phyloP scores from a whole-genome alignment of 2,113 vertebrate genomes.

The Sebastes fasciatus region DNA sequence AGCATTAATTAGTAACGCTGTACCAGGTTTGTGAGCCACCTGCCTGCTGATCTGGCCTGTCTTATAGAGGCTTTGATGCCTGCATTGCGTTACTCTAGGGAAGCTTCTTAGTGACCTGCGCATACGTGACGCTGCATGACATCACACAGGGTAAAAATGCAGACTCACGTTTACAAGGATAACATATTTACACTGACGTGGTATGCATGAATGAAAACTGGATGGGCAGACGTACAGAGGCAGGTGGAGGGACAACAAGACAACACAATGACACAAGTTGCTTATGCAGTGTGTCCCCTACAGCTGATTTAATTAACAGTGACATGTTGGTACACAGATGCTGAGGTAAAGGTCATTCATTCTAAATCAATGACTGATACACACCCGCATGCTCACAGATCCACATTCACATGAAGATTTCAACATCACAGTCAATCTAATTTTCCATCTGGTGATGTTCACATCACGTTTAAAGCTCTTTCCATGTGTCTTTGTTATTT shows the following conservation, averaged over 20 bases:
- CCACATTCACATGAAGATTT: not conserved
- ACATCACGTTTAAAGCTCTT: not conserved
- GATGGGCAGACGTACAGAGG: not conserved
- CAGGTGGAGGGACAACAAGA: not conserved
- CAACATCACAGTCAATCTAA: not conserved
- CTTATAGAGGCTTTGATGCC: conserved; percentile 14
- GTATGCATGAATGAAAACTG: not conserved
- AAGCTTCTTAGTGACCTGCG: conserved; percentile 52
- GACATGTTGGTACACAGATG: conserved; percentile 15
- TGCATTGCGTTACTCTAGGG: not conserved
- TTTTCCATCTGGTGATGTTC: not conserved
- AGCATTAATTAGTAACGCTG: not conserved
- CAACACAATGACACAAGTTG: not conserved
- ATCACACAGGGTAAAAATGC: not conserved
- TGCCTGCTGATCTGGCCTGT: conserved; percentile 13
- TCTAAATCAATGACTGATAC: conserved; percentile 13
- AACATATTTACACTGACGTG: not conserved
- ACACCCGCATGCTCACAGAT: not conserved
- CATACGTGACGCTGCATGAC: not conserved
- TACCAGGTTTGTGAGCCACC: conserved; percentile 39
- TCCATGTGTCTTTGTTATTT: not conserved
- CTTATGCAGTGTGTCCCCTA: not conserved
- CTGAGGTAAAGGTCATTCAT: conserved; percentile 29
- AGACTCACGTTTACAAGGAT: not conserved
- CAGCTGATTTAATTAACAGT: conserved; percentile 26